Base-by-base conservation (phyloP, 2,797 vertebrate genomes). In the Pelodytes ibericus region DNA sequence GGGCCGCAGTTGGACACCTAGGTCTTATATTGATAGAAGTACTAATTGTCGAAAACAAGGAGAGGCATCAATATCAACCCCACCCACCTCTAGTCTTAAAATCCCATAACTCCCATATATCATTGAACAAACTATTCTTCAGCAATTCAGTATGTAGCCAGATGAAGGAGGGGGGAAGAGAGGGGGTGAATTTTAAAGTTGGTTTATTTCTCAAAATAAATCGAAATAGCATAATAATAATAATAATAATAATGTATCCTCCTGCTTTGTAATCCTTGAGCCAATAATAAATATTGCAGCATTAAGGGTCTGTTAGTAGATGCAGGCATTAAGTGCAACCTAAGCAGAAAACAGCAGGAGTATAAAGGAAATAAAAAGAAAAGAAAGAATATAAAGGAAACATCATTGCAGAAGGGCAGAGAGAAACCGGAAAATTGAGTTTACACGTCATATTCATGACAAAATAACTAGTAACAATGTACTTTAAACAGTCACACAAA, bases 281-380 rank as follows among this genome's bases (percentile, higher is more conserved):
- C 47, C 24, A 47, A 31, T 78, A 65, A 60, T 61, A 73, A 69
- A 57, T 66, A 79, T 72, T 79, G 71, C 77, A 79, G 77, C 62
- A 78, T 67, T 66, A 67, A 78, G 75, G 75, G 75, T 39, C 68
- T 59, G 56, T 72, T 47, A 47, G 18, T 36, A 66, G 51, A 67
- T 51, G 51, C 53, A 60, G 39, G 27, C n/a, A 24, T 26, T 53
- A 60, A 36, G 44, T 60, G 36, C 27, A 57, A 36, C 13, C 31
- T 26, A 61, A 66, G 53, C 75, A 57, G 58, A 61, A 72, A 24
- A 72, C 22, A 77, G 58, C 39, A 47, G n/a, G 9, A n/a, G 59
- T 39, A 30, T 47, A 8, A 9, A 63, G 39, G 31, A 68, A 39
- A 41, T 57, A 57, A 24, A 53, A 53, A 7, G 49, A 24, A 15